Base-by-base conservation (phyloP, 2,888 invertebrate genomes). In the Abrostola tripartita region DNA sequence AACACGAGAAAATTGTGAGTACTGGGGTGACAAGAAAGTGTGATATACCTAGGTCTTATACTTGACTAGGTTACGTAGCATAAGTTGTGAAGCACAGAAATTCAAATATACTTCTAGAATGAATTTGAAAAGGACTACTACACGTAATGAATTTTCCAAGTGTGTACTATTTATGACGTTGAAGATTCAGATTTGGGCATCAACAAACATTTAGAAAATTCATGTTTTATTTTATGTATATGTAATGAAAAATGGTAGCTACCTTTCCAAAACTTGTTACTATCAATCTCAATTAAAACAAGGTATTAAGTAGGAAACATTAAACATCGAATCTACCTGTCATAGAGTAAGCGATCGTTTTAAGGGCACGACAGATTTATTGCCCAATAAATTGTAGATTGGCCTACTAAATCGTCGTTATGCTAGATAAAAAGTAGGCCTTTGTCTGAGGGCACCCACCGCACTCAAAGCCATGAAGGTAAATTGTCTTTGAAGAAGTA, bases 1-100 rank as follows among this genome's bases (percentile, higher is more conserved):
- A 55, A 65, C 37, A 14, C 35, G 57, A 65, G 71, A 76, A 71
- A 75, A 11, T 61, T 54, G 41, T 36, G 41, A 38, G 49, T 24
- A 37, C 50, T 49, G n/a, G 42, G 24, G 5, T 40, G 35, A 9
- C 11, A 36, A 44, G 36, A 54, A 53, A 8, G 50, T 7, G 9
- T 37, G 7, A 44, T 42, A 37, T 55, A 55, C 40, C 51, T 47
- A 14, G 44, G 8, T 44, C 44, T 42, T 44, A 44, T 12, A 14
- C 12, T 12, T 5, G 8, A 1, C 14, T 44, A 24, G 24, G 24
- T 24, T 2, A 24, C 24, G 4, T 24, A 24, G 24, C 24, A 24
- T 24, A n/a, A n/a, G n/a, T n/a, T n/a, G n/a, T n/a, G n/a, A n/a
- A n/a, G n/a, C n/a, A n/a, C n/a, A n/a, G n/a, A n/a, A n/a, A n/a